A percentile compares a stretch with the other conserved stretches of the same genome.
These are phyloP conservation scores for Drosophila dives DNA, from an alignment of 2,888 invertebrate genomes.

Conservation along the genomic window DNA sequence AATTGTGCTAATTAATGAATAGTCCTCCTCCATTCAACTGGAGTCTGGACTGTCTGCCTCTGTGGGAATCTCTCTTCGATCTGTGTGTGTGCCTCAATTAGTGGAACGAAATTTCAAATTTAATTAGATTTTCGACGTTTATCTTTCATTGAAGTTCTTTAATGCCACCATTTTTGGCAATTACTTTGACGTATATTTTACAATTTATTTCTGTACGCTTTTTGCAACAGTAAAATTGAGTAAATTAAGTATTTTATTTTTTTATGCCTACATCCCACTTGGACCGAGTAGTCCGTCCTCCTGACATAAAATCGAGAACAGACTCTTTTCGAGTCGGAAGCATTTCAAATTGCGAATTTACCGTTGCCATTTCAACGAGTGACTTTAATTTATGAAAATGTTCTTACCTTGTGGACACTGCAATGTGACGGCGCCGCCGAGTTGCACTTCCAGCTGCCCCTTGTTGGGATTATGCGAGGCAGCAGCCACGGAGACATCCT, in stretches of 20 bases:
- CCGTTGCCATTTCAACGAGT: background rate
- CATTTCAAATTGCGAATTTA: background rate
- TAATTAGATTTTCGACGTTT: slow-evolving; percentile 56
- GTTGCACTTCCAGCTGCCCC: slow-evolving; percentile 91
- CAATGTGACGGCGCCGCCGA: slow-evolving; percentile 94
- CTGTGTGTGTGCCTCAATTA: slow-evolving; percentile 39
- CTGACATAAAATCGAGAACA: background rate
- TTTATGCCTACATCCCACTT: background rate
- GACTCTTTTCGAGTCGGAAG: background rate
- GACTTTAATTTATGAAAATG: background rate
- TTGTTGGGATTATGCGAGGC: slow-evolving; percentile 85
- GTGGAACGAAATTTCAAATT: slow-evolving; percentile 57
- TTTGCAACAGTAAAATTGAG: too few relatives aligned
- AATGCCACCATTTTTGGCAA: background rate
- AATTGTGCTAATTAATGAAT: slow-evolving; percentile 82
- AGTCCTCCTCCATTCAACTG: slow-evolving; percentile 35
- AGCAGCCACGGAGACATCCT: slow-evolving; percentile 86
- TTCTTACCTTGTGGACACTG: slow-evolving; percentile 91
- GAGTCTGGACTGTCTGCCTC: slow-evolving; percentile 6
- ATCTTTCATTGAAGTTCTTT: slow-evolving; percentile 27
- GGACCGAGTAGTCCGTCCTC: too few relatives aligned
- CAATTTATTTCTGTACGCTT: background rate
- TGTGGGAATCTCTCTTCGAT: slow-evolving; percentile 38
- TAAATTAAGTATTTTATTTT: background rate
- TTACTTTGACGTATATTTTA: slow-evolving; percentile 49